Evolutionary conservation across 2,113 vertebrate species (phyloP), one percentile per base, ranked within the genome.

Genomic region (Hystrix brachyura): DNA sequence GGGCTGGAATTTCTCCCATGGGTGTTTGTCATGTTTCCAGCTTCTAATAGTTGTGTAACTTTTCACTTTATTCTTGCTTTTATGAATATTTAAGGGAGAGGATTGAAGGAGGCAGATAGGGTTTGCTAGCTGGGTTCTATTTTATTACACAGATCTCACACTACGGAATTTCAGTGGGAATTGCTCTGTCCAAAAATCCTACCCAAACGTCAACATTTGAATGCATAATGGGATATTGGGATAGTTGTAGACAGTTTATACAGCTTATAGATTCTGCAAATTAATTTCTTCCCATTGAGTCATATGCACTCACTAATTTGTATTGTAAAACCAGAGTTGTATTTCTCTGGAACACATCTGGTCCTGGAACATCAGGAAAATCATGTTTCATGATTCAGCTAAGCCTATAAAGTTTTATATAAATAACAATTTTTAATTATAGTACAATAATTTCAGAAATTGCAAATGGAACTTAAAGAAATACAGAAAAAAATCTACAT

Each of bases 381-480:
- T 34, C 43, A 96, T 53, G 34, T 83, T 87, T 94, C 12, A 19
- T n/a, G 32, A 81, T 67, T 53, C 13, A 72, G 64, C 8, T 89
- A 62, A 95, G 18, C 59, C 62, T 87, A 38, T 78, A 84, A 91
- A 62, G 32, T 84, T 81, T 87, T 86, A 87, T 67, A 51, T 46
- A 69, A 87, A 82, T 38, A 87, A 60, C 23, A 19, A 86, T 69
- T 48, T 69, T 88, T 8, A 84, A 34, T 81, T 90, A n/a, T 1
- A 59, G 19, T 76, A 67, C 93, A 96, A 84, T 84, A 80, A 96
- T 94, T 88, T 74, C n/a, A 90, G 4, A 55, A 91, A 91, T 79
- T 32, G 2, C 19, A 93, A 82, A 89, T 71, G 81, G 74, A 25
- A 59, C 89, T 71, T 69, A 80, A 85, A 55, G 65, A 86, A 89